A percentile compares a stretch with the other conserved stretches of the same genome.
phyloP scores from a whole-genome alignment of 2,113 vertebrate species.

The Cyphomyrus discorhynchus region DNA sequence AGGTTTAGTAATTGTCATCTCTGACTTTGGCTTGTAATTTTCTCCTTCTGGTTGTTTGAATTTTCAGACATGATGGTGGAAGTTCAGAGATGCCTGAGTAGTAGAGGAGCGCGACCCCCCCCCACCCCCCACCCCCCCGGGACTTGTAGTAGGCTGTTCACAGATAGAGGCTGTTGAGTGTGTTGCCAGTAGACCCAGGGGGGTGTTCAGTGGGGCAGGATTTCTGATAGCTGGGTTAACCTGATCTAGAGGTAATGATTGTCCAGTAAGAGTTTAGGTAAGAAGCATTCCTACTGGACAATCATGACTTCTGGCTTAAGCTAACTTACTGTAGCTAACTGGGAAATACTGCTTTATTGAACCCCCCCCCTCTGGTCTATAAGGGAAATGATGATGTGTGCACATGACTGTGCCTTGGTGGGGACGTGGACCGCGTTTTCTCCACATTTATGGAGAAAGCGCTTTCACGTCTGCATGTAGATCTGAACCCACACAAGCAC shows the following conservation, averaged over 20 bases:
- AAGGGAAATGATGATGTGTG: neutral
- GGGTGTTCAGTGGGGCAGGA: neutral
- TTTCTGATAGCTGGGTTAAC: neutral
- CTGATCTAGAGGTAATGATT: neutral
- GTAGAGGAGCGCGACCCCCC: neutral
- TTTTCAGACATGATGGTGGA: neutral
- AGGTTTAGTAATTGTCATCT: neutral
- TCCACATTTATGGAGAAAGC: neutral
- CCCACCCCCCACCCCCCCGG: neutral
- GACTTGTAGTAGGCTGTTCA: neutral
- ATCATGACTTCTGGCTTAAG: neutral
- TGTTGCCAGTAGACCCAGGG: neutral
- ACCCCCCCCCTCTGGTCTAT: neutral
- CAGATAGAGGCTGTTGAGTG: neutral
- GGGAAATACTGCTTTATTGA: neutral
- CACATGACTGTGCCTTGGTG: neutral
- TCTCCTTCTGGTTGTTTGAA: neutral
- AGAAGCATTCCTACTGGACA: neutral
- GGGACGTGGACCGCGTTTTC: neutral
- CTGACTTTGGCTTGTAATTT: neutral
- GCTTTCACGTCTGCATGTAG: neutral
- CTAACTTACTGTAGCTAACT: neutral
- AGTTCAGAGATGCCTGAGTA: neutral
- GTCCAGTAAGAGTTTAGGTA: neutral
- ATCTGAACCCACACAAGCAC: slow-evolving; percentile 34